Base-by-base conservation (phyloP, 2,113 vertebrate genomes). In the Ammodytes dubius region DNA sequence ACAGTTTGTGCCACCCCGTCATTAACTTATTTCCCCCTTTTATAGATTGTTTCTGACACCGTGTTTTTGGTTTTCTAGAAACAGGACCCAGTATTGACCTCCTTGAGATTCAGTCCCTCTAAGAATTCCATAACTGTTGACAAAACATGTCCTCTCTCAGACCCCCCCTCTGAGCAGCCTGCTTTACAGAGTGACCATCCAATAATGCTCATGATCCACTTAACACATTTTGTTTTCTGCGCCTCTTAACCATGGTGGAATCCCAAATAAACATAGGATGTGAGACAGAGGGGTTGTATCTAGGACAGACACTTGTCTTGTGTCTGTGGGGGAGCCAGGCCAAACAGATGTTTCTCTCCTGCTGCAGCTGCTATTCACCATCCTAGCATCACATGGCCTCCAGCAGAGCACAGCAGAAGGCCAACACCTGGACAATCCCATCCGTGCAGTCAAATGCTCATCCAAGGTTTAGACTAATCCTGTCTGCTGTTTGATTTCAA, bases 51-150 rank as follows among this genome's bases (percentile, higher is more conserved):
- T 27, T 27, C 27, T 27, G 27, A 27, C 27, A 27, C 27, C 27
- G 27, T 27, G 27, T 27, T 14, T 71, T 11, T 58, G 27, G 19
- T 61, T 84, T 27, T 58, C 64, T 77, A 27, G 50, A 74, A 75
- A 76, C 17, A 58, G 46, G 43, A 45, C 64, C 46, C 13, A 27
- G 11, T 2, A 54, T 43, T 50, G 63, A n/a, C 56, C 43, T 72
- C 70, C 43, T 65, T 45, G 3, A 37, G 47, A 53, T 66, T 47
- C 6, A 0, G 10, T 39, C 61, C 53, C 73, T 50, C 15, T 68
- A 70, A 81, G 27, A 86, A 87, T 66, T 84, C 82, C 74, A 73
- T 74, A 74, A 88, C 77, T 86, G 86, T 76, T 79, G 79, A 85
- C 46, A 67, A 87, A 66, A 82, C 76, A 53, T 40, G 39, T 52